Conservation (phyloP, 2,113 vertebrate species). For the Calcarius ornatus region DNA sequence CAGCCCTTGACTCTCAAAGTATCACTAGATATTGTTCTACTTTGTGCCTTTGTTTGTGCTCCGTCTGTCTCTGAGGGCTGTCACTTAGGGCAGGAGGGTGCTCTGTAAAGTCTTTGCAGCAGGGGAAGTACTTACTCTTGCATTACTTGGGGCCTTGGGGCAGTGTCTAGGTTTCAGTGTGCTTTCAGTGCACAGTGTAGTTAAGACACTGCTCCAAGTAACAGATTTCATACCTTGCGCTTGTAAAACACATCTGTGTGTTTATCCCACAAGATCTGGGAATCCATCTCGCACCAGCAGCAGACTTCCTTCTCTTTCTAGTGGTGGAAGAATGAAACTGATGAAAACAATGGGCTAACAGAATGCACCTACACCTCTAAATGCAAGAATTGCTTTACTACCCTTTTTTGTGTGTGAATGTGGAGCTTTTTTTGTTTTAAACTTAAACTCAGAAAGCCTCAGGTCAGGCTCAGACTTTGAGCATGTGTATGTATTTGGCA, state of each 20-base stretch:
- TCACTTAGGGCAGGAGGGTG: neutral
- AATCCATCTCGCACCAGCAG: fast-evolving
- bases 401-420: neutral
- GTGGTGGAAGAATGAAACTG: neutral
- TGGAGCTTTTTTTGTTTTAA: neutral
- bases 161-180: neutral
- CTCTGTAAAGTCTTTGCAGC: neutral
- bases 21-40: neutral
- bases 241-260: neutral
- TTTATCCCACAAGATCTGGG: neutral
- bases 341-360: neutral
- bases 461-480: neutral
- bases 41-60: neutral
- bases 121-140: neutral
- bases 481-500: neutral
- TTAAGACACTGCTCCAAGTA: neutral
- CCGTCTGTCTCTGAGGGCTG: neutral
- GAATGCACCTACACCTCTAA: neutral
- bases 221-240: neutral
- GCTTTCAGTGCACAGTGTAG: neutral
- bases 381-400: neutral
- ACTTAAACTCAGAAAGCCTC: neutral
- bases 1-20: neutral
- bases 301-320: neutral
- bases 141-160: neutral